Evolutionary conservation across 2,797 vertebrate genomes (phyloP), one percentile per base, ranked within the genome.

Genomic region (Brotogeris chrysoptera): DNA sequence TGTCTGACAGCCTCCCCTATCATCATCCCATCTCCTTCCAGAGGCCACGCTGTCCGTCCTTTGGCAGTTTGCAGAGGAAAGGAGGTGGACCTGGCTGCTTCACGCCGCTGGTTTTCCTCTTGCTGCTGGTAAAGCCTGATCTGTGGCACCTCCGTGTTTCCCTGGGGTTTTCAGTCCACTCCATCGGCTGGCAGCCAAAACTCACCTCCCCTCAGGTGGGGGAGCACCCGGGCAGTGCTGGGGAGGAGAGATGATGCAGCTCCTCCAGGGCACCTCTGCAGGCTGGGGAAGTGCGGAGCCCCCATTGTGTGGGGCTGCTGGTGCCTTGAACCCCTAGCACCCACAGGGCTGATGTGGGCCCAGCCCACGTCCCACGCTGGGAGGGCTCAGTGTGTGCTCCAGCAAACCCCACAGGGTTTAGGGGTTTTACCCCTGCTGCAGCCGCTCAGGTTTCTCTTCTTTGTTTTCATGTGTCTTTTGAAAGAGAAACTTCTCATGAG

Each of bases 261-360:
- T 71, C 57, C 39, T 46, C 21, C 32, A 5, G 12, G 18, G 28
- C 7, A 0, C 39, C 30, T 27, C 68, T 0, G 1, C 1, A 0
- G 66, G 46, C 32, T 4, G 3, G 60, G 18, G 46, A 32, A 21
- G 71, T 19, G 1, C 32, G 1, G 2, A 41, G 46, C 18, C 53
- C 44, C 39, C 15, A 6, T 2, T 6, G 13, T 2, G 2, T 13
- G 28, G 39, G 53, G 30, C 57, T 34, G 49, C n/a, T 9, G 7
- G 55, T 24, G n/a, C n/a, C n/a, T 34, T 36, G n/a, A n/a, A 57
- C n/a, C n/a, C 21, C 10, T 1, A 10, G 38, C 16, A 2, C 39
- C 44, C 21, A 13, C 3, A 2, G 30, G 36, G 13, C 24, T 10
- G 19, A 39, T 1, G 4, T 16, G 18, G n/a, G 43, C 63, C 55